A percentile compares a stretch with the other conserved stretches of the same genome.
Evolutionary conservation across 2,888 invertebrate genomes (phyloP).

Genomic region (Platerodrilus igneus): DNA sequence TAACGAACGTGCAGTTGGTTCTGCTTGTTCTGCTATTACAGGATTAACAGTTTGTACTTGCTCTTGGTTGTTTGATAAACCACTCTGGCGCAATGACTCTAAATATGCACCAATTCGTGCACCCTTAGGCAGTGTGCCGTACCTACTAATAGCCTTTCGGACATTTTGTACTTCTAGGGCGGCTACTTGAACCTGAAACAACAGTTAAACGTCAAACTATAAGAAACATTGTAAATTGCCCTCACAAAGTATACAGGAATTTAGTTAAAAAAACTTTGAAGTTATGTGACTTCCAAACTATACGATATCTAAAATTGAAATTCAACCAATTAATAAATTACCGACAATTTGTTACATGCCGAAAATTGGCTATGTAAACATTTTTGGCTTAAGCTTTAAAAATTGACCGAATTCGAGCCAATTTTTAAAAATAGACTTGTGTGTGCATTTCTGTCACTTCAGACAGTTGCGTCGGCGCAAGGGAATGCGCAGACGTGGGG

Average conservation of each 20-base stretch:
- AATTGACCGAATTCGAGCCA: too few relatives aligned
- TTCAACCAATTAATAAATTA: neutral
- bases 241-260: neutral
- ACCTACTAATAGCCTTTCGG: conserved; percentile 87
- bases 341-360: too few relatives aligned
- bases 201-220: too few relatives aligned
- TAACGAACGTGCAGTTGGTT: conserved; percentile 52
- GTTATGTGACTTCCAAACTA: too few relatives aligned
- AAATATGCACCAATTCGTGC: conserved; percentile 94
- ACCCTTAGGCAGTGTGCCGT: conserved; percentile 95
- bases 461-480: too few relatives aligned
- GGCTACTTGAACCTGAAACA: conserved; percentile 70
- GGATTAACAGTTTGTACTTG: conserved; percentile 32
- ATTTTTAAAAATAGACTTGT: too few relatives aligned
- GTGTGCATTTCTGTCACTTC: too few relatives aligned
- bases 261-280: too few relatives aligned
- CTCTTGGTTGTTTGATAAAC: conserved; percentile 50
- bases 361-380: too few relatives aligned
- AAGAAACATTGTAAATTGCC: neutral
- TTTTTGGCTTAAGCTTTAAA: too few relatives aligned
- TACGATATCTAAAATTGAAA: too few relatives aligned
- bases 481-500: too few relatives aligned
- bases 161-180: conserved; percentile 95
- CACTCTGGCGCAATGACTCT: conserved; percentile 84
- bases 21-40: conserved; percentile 40